Conservation (phyloP, 2,888 invertebrate species). For the Palloptera scutellata region DNA sequence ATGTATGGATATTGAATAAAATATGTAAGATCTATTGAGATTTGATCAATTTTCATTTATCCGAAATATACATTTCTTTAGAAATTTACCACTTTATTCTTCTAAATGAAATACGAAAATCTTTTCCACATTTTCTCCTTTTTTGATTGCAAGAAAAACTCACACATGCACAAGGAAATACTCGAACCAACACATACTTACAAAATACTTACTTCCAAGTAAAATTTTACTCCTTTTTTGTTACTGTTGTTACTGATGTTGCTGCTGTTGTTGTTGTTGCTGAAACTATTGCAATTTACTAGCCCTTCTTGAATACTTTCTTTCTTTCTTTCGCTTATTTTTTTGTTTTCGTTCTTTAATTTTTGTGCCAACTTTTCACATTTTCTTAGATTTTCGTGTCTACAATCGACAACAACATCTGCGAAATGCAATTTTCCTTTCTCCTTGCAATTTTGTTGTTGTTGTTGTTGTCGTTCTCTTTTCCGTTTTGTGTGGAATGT, state of each 20-base stretch:
- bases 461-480: constrained; percentile 9
- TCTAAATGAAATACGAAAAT: too few relatives aligned
- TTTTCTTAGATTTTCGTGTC: constrained; percentile 22
- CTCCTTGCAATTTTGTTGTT: constrained; percentile 31
- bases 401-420: constrained; percentile 51
- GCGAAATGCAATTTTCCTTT: constrained; percentile 52
- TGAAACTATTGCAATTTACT: background rate
- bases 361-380: constrained; percentile 10
- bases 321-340: background rate
- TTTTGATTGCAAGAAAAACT: too few relatives aligned
- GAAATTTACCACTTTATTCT: too few relatives aligned
- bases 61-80: too few relatives aligned
- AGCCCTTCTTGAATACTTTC: background rate
- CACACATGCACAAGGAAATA: too few relatives aligned
- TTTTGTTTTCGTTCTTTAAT: constrained; percentile 3
- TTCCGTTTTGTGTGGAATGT: background rate
- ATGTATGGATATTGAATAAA: background rate
- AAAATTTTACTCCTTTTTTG: background rate
- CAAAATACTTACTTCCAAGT: too few relatives aligned
- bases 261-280: background rate
- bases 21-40: too few relatives aligned
- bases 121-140: too few relatives aligned
- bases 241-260: background rate
- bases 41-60: too few relatives aligned
- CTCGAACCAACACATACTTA: too few relatives aligned